Base-by-base conservation (phyloP, 2,888 invertebrate genomes). In the Dione vanillae region DNA sequence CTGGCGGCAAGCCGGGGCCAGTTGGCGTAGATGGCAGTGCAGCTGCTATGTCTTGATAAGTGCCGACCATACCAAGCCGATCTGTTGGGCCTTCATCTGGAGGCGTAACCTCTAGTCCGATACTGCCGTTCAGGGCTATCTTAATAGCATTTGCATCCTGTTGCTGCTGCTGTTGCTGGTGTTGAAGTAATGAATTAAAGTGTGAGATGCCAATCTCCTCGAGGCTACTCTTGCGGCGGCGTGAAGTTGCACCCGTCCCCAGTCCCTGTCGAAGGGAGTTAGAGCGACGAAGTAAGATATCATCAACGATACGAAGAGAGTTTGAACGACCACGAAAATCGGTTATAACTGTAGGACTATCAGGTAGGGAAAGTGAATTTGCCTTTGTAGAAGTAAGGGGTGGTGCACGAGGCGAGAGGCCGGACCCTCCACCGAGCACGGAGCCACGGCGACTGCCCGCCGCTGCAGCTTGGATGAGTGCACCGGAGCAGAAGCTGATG, bases 401-500 rank as follows among this genome's bases (percentile, higher is more conserved):
- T 74, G 97, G 97, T 69, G 97, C 95, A 80, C 96, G 94, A 64
- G 95, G 94, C 62, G 85, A 85, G 52, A 78, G 73, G 58, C 74
- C 70, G 67, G 94, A 90, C 83, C 95, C 95, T 83, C 94, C 95
- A 81, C 95, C 94, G 75, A 96, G 94, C 72, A 95, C 95, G 69
- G 96, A 96, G 75, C 96, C 96, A 71, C 96, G 94, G 74, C 96
- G 94, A 83, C 95, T 96, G 73, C 95, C 94, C 2, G 79, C 85
- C 9, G 84, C 85, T 80, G 90, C 85, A n/a, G 90, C 87, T 90
- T 90, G 89, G 74, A 96, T 94, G 73, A 96, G 89, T 35, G 96
- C 96, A 84, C 97, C 96, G 65, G 97, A 97, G 86, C 97, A 97
- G 88, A 97, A 97, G 84, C 97, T 97, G 81, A 98, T 97, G 91